A percentile compares a stretch with the other conserved stretches of the same genome.
phyloP scores from a whole-genome alignment of 2,888 invertebrate genomes.

The Himalopsyche japonica region DNA sequence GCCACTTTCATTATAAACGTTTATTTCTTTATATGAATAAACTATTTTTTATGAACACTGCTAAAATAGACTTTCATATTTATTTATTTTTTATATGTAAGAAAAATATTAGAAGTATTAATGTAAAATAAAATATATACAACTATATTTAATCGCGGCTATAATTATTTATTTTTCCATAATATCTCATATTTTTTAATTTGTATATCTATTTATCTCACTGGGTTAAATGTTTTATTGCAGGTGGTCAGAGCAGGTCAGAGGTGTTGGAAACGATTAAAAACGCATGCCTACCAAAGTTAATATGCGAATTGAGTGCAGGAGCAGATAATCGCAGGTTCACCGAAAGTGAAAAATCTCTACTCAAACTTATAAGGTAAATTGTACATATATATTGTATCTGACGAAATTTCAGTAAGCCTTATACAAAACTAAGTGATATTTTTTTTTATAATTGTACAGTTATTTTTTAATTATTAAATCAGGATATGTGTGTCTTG shows the following conservation, averaged over 20 bases:
- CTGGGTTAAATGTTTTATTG: slow-evolving; percentile 25
- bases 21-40: too few species aligned
- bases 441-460: too few species aligned
- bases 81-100: too few species aligned
- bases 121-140: too few species aligned
- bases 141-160: too few species aligned
- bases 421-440: not conserved
- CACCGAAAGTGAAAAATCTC: slow-evolving; percentile 63
- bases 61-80: too few species aligned
- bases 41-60: too few species aligned
- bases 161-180: too few species aligned
- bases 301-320: slow-evolving; percentile 68
- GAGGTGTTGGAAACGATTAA: slow-evolving; percentile 63
- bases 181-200: not conserved
- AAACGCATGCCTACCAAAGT: slow-evolving; percentile 66
- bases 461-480: too few species aligned
- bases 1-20: too few species aligned
- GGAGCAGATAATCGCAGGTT: slow-evolving; percentile 62
- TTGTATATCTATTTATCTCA: not conserved
- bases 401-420: not conserved
- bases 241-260: slow-evolving; percentile 53
- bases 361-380: slow-evolving; percentile 65
- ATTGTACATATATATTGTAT: slow-evolving; percentile 14
- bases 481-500: too few species aligned
- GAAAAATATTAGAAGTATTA: too few species aligned